Evolutionary conservation across 2,113 vertebrate species (phyloP).

Genomic region (Chionomys nivalis): DNA sequence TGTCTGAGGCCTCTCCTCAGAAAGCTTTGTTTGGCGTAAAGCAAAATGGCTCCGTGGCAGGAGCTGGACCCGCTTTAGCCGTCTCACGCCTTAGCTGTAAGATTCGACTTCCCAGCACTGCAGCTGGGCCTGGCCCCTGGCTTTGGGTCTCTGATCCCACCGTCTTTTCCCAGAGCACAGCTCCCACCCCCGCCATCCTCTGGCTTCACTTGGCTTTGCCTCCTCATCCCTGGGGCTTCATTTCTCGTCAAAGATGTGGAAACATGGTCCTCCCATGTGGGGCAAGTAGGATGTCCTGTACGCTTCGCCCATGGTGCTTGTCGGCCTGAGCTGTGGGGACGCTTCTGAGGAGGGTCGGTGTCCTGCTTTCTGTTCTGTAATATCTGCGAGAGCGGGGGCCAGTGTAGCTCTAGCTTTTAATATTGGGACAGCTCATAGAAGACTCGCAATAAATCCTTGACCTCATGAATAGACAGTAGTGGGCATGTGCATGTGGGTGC

Average conservation of each 20-base stretch:
- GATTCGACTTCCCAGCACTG: not conserved
- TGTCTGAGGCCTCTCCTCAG: slow-evolving; percentile 1
- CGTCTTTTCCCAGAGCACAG: not conserved
- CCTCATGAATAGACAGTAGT: not conserved
- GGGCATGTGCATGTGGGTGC: not conserved
- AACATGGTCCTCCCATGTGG: not conserved
- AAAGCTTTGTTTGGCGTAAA: slow-evolving; percentile 5
- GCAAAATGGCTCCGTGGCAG: not conserved
- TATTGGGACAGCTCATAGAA: not conserved
- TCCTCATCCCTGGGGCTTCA: not conserved
- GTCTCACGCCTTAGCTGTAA: not conserved
- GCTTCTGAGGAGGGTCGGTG: not conserved
- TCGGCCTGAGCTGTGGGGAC: not conserved
- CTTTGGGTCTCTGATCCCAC: not conserved
- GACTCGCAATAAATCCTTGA: not conserved
- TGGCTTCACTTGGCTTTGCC: not conserved
- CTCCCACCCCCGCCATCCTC: not conserved
- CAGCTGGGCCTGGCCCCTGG: not conserved
- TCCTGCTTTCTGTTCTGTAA: not conserved
- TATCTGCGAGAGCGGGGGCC: not conserved
- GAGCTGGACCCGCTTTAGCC: not conserved
- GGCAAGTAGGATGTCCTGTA: not conserved
- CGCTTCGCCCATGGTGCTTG: not conserved
- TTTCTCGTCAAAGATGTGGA: not conserved
- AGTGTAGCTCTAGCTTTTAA: not conserved